Conservation (phyloP, 2,113 vertebrate species). For the Halcyon senegalensis region DNA sequence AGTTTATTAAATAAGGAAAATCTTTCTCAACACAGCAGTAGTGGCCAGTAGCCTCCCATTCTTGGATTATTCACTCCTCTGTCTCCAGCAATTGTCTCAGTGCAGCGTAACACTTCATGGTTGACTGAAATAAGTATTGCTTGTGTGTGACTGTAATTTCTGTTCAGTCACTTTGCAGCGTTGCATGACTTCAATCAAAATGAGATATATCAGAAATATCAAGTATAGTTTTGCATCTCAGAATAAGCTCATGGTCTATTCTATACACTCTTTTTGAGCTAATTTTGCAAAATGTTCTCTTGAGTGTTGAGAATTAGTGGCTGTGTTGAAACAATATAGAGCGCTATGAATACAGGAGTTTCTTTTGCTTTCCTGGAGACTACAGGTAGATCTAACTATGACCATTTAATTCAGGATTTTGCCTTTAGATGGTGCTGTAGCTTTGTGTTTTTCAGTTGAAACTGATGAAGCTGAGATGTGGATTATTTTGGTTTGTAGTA, state of each 20-base stretch:
- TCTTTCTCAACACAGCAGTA: background rate
- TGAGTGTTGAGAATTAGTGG: background rate
- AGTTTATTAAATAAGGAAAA: background rate
- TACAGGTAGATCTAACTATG: background rate
- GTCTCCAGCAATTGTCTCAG: background rate
- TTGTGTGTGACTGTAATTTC: background rate
- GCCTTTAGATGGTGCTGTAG: constrained; percentile 54
- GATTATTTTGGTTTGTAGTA: background rate
- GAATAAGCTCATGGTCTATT: background rate
- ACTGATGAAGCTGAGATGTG: background rate
- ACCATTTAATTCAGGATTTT: background rate
- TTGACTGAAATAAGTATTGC: background rate
- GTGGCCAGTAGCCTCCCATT: background rate
- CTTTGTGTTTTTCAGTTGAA: background rate
- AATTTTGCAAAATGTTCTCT: background rate
- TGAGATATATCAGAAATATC: background rate
- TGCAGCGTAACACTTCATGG: background rate
- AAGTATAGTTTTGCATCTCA: background rate
- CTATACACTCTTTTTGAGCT: background rate
- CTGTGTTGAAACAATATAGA: background rate
- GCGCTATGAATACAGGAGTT: background rate
- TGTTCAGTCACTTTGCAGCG: background rate
- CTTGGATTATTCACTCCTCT: background rate
- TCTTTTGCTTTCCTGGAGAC: background rate
- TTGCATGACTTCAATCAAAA: background rate